phyloP scores from a whole-genome alignment of 2,888 invertebrate genomes.

The Salpingus planirostris region DNA sequence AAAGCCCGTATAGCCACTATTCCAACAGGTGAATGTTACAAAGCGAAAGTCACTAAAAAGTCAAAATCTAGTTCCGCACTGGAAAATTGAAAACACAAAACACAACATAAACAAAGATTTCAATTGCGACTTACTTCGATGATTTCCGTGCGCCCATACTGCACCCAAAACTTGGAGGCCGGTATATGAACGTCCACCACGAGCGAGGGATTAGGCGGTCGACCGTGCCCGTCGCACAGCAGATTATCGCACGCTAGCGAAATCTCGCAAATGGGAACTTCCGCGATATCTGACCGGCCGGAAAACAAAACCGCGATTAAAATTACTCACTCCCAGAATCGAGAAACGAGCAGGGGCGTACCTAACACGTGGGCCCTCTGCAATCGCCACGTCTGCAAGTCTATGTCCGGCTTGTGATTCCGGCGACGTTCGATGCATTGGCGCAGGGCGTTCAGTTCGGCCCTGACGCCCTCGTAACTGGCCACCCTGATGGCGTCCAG shows the following conservation, averaged over 20 bases:
- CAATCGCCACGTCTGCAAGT: constrained; percentile 60
- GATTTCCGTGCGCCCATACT: constrained; percentile 81
- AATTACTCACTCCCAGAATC: no score
- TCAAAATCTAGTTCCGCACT: no score
- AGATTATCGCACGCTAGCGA: constrained; percentile 86
- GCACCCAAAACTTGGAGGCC: constrained; percentile 61
- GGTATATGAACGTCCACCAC: constrained; percentile 62
- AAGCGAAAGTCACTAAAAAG: no score
- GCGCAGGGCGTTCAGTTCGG: constrained; percentile 58
- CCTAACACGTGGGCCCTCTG: constrained; percentile 63
- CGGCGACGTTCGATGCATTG: constrained; percentile 51
- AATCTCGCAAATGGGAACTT: constrained; percentile 78
- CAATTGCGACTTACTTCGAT: constrained; percentile 71
- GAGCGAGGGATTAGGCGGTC: constrained; percentile 74
- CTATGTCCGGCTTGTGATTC: constrained; percentile 55
- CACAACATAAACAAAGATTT: no score
- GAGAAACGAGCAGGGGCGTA: no score
- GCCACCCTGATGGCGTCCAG: constrained; percentile 74
- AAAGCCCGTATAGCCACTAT: no score
- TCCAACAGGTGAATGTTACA: no score
- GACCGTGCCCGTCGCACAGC: constrained; percentile 75
- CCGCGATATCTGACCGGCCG: constrained; percentile 61
- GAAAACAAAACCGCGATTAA: constrained; percentile 1
- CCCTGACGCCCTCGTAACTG: constrained; percentile 73
- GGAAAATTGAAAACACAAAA: no score